Conservation (phyloP, 2,797 vertebrate species). For the Leuciscus waleckii region DNA sequence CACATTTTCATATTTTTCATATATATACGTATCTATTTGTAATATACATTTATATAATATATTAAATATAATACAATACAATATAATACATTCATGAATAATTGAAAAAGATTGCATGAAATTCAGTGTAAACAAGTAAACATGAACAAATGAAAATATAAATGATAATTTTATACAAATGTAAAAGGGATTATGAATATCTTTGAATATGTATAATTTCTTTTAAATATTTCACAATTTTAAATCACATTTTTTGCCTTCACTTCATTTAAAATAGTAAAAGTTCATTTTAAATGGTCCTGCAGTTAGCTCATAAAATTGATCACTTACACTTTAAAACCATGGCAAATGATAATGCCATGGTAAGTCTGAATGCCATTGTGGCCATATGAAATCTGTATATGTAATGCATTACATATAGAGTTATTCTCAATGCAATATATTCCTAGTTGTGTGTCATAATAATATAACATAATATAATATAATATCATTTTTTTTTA, state of each 20-base stretch:
- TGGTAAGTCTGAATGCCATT: constrained; percentile 25
- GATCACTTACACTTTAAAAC: constrained; percentile 40
- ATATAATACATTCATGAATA: no score
- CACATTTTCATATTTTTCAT: no score
- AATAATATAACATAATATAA: background rate
- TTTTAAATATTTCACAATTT: background rate
- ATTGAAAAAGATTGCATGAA: no score
- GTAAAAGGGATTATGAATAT: background rate
- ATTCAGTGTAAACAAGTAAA: no score
- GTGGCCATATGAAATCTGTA: constrained; percentile 14
- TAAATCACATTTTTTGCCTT: background rate
- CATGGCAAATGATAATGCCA: constrained; percentile 18
- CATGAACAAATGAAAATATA: no score
- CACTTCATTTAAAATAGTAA: background rate
- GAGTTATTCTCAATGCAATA: background rate
- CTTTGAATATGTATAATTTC: background rate
- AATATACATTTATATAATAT: no score
- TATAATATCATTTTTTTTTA: background rate
- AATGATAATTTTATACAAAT: background rate
- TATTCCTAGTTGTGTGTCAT: background rate
- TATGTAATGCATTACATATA: background rate
- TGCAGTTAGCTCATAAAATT: constrained; percentile 36
- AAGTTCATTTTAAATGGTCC: background rate
- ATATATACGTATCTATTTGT: no score
- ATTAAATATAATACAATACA: no score